phyloP scores from a whole-genome alignment of 2,888 invertebrate genomes.

The Metallyticus violacea region DNA sequence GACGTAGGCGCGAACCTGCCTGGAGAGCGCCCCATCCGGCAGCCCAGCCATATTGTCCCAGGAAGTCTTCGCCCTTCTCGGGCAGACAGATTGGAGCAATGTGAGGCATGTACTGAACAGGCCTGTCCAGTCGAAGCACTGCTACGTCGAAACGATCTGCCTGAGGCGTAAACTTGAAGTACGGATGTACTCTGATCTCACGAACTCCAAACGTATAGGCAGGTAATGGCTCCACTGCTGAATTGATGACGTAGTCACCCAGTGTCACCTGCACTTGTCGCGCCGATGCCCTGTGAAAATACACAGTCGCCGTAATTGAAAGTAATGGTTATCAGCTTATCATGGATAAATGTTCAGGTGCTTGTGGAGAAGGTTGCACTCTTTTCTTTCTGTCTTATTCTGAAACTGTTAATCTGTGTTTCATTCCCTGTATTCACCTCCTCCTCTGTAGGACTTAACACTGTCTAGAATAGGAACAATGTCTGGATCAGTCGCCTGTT shows the following conservation, averaged over 20 bases:
- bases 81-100: conserved; percentile 84
- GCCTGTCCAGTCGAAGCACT: conserved; percentile 79
- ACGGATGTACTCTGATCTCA: conserved; percentile 85
- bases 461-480: too few relatives aligned
- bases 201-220: conserved; percentile 92
- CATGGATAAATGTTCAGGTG: too few relatives aligned
- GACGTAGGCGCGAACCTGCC: conserved; percentile 78
- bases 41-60: conserved; percentile 89
- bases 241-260: conserved; percentile 92
- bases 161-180: conserved; percentile 90
- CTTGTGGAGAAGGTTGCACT: too few relatives aligned
- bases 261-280: conserved; percentile 88
- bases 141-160: conserved; percentile 90
- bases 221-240: conserved; percentile 85
- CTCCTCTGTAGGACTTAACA: too few relatives aligned
- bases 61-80: conserved; percentile 83
- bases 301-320: too few relatives aligned
- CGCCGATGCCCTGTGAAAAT: conserved; percentile 68
- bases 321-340: too few relatives aligned
- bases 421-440: too few relatives aligned
- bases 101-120: conserved; percentile 65
- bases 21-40: conserved; percentile 90
- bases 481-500: too few relatives aligned
- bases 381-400: too few relatives aligned
- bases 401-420: too few relatives aligned